phyloP scores from a whole-genome alignment of 2,113 vertebrate genomes.

The Acrocephalus kingi region DNA sequence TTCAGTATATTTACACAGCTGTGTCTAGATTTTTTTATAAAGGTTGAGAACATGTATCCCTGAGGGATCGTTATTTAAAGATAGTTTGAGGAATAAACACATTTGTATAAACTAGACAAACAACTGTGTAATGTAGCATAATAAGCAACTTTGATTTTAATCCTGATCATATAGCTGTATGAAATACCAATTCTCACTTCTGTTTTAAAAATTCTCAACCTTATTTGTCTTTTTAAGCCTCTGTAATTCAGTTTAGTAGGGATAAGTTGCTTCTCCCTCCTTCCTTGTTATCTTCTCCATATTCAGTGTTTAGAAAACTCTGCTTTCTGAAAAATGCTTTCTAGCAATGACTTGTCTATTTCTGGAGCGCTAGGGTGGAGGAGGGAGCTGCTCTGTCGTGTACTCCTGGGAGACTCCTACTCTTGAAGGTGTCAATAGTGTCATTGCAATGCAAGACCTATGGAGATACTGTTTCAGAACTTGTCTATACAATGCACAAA shows the following conservation, averaged over 20 bases:
- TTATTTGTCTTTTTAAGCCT: neutral
- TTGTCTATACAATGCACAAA: neutral
- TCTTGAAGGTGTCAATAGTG: slow-evolving; percentile 53
- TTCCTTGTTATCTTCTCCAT: neutral
- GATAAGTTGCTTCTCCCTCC: neutral
- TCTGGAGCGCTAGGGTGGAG: slow-evolving; percentile 57
- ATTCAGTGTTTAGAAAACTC: slow-evolving; percentile 35
- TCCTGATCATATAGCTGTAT: neutral
- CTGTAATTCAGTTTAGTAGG: neutral
- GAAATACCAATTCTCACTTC: neutral
- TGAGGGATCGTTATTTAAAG: neutral
- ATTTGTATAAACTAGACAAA: neutral
- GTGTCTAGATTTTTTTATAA: neutral
- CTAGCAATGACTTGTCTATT: slow-evolving; percentile 60
- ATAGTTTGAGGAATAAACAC: neutral
- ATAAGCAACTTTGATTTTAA: neutral
- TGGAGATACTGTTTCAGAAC: neutral
- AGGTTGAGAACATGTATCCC: neutral
- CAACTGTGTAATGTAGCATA: neutral
- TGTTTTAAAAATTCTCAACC: neutral
- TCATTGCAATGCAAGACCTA: neutral
- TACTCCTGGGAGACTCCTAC: slow-evolving; percentile 62
- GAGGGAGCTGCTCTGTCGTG: slow-evolving; percentile 56
- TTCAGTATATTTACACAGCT: neutral
- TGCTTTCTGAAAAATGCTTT: slow-evolving; percentile 57